Conservation (phyloP, 2,113 vertebrate genomes). For the Notothenia rossii region DNA sequence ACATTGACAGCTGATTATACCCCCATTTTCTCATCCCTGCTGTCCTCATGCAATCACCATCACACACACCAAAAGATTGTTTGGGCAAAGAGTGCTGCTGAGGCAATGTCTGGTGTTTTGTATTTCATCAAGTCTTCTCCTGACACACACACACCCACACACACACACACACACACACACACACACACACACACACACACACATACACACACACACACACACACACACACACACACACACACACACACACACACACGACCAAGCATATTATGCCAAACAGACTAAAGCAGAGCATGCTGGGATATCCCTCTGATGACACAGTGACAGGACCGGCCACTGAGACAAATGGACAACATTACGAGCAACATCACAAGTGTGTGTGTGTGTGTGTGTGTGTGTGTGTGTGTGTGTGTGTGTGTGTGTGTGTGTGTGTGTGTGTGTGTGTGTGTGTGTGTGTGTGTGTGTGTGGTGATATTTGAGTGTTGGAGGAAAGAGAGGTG, state of each 20-base stretch:
- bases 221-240: conserved; percentile 27
- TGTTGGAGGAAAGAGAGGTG: neutral
- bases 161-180: neutral
- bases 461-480: neutral
- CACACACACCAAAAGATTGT: neutral
- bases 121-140: conserved; percentile 52
- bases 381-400: conserved; percentile 31
- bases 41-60: conserved; percentile 39
- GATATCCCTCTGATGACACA: conserved; percentile 44
- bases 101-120: conserved; percentile 41
- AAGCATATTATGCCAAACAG: conserved; percentile 45
- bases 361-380: conserved; percentile 34
- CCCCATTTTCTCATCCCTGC: conserved; percentile 48
- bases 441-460: conserved; percentile 2
- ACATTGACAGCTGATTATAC: conserved; percentile 72
- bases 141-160: neutral
- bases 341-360: conserved; percentile 67
- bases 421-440: conserved; percentile 16
- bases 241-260: conserved; percentile 8
- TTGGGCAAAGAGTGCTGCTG: conserved; percentile 22
- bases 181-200: neutral
- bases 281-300: conserved; percentile 52
- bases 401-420: conserved; percentile 8
- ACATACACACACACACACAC: neutral
- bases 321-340: conserved; percentile 56